Evolutionary conservation across 2,113 vertebrate species (phyloP).

Genomic region (Macquaria australasica): DNA sequence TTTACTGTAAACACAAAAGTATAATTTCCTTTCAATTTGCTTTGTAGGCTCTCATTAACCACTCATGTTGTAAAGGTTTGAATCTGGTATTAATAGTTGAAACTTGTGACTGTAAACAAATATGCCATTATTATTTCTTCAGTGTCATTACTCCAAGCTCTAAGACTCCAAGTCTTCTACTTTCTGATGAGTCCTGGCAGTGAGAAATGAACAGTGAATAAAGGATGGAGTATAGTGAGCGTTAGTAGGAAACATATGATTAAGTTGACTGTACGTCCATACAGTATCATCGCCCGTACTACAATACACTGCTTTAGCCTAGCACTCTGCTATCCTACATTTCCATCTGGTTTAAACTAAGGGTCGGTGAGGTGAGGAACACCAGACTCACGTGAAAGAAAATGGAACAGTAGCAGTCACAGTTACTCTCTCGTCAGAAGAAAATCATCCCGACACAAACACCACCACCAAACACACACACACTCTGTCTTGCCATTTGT

Average conservation of each 20-base stretch:
- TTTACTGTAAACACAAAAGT: neutral
- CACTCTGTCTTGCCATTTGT: constrained; percentile 51
- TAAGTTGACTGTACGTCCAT: neutral
- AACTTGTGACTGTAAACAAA: neutral
- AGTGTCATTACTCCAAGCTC: neutral
- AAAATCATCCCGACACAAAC: constrained; percentile 1
- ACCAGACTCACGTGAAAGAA: constrained; percentile 5
- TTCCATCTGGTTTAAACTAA: constrained; percentile 1
- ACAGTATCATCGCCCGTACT: neutral
- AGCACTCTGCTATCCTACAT: neutral
- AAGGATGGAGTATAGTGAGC: neutral
- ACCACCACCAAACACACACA: neutral
- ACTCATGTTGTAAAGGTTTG: neutral
- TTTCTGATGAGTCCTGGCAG: neutral
- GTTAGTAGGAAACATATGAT: neutral
- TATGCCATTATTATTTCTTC: neutral
- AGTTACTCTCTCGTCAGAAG: constrained; percentile 14
- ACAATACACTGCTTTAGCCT: neutral
- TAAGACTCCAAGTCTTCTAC: no score
- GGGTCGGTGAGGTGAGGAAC: neutral
- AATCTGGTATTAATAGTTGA: neutral
- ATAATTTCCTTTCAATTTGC: neutral
- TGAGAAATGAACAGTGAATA: neutral
- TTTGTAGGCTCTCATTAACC: neutral
- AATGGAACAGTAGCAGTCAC: constrained; percentile 13